Percentiles rank a stretch among this genome's conserved stretches.
Evolutionary conservation across 92 coral and sea anemone genomes (phyloP).

Genomic region (Zoanthus sansibaricus): DNA sequence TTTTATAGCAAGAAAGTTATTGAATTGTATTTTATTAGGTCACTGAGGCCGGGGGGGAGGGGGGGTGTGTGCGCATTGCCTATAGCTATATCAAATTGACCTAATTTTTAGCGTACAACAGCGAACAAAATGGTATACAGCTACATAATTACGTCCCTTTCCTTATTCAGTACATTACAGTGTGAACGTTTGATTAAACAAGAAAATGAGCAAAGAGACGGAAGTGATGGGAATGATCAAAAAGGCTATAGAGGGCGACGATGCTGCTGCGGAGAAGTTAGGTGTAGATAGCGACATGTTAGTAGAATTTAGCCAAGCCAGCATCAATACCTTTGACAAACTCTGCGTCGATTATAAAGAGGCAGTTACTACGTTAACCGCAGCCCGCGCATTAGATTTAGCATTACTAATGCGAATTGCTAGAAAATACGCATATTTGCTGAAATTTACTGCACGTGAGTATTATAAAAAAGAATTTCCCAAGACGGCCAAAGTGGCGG

Average conservation of each 20-base stretch:
- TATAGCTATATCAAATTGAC: too few relatives aligned
- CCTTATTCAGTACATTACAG: too few relatives aligned
- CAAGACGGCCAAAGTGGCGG: not conserved
- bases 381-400: not conserved
- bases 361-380: not conserved
- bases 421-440: not conserved
- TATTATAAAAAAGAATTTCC: not conserved
- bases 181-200: too few relatives aligned
- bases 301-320: too few relatives aligned
- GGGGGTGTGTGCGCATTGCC: too few relatives aligned
- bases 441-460: not conserved
- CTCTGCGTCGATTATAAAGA: slow-evolving; percentile 9
- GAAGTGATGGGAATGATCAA: not conserved
- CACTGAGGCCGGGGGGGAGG: too few relatives aligned
- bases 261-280: not conserved
- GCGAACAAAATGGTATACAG: too few relatives aligned
- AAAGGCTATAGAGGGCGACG: not conserved
- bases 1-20: too few relatives aligned
- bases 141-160: too few relatives aligned
- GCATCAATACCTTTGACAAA: slow-evolving; percentile 11
- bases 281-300: not conserved
- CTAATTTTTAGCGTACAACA: too few relatives aligned
- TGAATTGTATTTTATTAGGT: too few relatives aligned
- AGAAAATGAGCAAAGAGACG: not conserved
- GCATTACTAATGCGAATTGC: not conserved